These are phyloP conservation scores for Druceiella hillmani DNA, from an alignment of 2,888 invertebrate species.

Conservation along the genomic window DNA sequence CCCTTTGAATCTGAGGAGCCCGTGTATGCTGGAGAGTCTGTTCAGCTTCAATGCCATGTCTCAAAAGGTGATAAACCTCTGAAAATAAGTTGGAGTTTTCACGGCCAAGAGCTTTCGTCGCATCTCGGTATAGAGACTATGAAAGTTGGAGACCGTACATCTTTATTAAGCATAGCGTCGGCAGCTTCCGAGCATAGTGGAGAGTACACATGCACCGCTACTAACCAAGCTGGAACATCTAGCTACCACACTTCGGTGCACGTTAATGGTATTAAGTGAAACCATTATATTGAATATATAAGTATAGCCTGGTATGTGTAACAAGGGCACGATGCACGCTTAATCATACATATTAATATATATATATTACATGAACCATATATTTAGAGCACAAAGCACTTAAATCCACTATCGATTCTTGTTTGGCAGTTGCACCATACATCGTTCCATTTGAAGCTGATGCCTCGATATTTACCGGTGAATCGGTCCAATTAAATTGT, in stretches of 20 bases:
- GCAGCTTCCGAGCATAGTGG: conserved; percentile 63
- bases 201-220: conserved; percentile 64
- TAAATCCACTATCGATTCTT: conserved; percentile 13
- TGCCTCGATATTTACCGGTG: conserved; percentile 64
- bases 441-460: conserved; percentile 62
- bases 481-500: conserved; percentile 62
- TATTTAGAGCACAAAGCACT: too few relatives aligned
- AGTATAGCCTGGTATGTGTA: too few relatives aligned
- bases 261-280: conserved; percentile 69
- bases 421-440: conserved; percentile 59
- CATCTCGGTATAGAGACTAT: conserved; percentile 52
- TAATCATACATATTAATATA: too few relatives aligned
- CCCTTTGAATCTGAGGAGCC: conserved; percentile 58
- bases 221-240: conserved; percentile 60
- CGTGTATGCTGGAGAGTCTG: conserved; percentile 59
- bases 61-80: conserved; percentile 67
- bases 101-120: conserved; percentile 52
- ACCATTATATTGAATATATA: too few relatives aligned
- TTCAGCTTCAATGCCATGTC: conserved; percentile 57
- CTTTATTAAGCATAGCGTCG: conserved; percentile 58
- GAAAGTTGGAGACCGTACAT: conserved; percentile 58
- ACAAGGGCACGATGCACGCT: conserved; percentile 43
- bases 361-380: too few relatives aligned
- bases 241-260: conserved; percentile 57
- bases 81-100: conserved; percentile 69